Percentiles rank a stretch among this genome's conserved stretches.
These are phyloP conservation scores for Ambastaia sidthimunki DNA, from an alignment of 2,797 vertebrate species.

Conservation along the genomic window DNA sequence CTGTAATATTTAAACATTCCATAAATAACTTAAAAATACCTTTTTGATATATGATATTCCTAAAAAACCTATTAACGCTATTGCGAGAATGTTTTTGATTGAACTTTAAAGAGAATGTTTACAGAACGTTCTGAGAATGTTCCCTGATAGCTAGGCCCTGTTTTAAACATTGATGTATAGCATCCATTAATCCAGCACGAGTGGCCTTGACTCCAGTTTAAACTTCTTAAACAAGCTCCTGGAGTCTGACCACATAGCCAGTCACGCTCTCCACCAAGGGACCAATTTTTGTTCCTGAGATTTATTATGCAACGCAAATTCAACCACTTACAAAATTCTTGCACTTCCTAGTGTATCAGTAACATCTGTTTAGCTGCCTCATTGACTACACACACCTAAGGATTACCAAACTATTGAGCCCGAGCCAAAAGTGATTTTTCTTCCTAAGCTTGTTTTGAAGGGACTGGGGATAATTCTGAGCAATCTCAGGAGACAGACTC, in stretches of 20 bases:
- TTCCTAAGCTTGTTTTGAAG: constrained; percentile 53
- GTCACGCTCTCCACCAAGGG: constrained; percentile 2
- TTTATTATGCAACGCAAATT: constrained; percentile 57
- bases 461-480: constrained; percentile 50
- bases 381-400: constrained; percentile 58
- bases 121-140: no score
- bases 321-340: constrained; percentile 47
- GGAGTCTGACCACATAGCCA: not conserved
- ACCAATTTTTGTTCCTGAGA: constrained; percentile 47
- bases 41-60: no score
- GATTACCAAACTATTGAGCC: constrained; percentile 53
- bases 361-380: constrained; percentile 61
- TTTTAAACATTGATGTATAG: not conserved
- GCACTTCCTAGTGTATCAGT: constrained; percentile 50
- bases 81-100: no score
- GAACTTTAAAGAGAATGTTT: no score
- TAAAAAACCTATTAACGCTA: no score
- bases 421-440: constrained; percentile 54
- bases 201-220: not conserved
- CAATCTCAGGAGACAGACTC: constrained; percentile 48
- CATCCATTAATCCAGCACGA: not conserved
- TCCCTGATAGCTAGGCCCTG: not conserved
- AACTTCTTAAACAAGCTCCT: no score
- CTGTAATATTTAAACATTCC: no score
- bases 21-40: no score